Evolutionary conservation across 1,140 invertebrate species (phyloP), one percentile per base, ranked within the genome.

Genomic region (Hylaeus anthracinus): DNA sequence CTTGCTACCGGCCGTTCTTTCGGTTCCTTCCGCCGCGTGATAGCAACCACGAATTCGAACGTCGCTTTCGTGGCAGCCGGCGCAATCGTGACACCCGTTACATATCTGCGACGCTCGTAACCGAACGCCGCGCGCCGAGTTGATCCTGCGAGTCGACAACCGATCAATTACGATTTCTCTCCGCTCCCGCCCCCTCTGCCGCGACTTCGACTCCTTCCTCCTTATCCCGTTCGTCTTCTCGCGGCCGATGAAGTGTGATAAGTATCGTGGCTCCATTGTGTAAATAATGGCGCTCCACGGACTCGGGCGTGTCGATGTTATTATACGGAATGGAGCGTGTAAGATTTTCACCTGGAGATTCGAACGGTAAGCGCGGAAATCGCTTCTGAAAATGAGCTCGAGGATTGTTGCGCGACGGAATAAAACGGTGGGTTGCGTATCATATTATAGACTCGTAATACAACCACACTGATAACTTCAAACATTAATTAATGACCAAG

Each of bases 231-330:
- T 14, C 61, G 43, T 75, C 60, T 63, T n/a, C 55, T 53, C 53
- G 37, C 45, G 41, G 10, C 55, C 39, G 69, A 71, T 48, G 56
- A 43, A 63, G 43, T 26, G 45, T 75, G 81, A 84, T 82, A 72
- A 63, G 56, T 70, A 84, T 84, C 83, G 70, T 67, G 70, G 60
- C 58, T 78, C 80, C 69, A 82, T 84, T 84, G 83, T 84, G 76
- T 82, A 84, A 82, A 84, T 84, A 84, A 84, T 79, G 41, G 58
- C 41, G 14, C 63, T 10, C 71, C 60, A 70, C 72, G 75, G 55
- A 63, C 64, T 60, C 66, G 74, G 67, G 51, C 55, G 73, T 70
- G 82, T 73, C 69, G 72, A 81, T 61, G 51, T 72, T 66, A 66
- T 63, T 66, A 15, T n/a, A 26, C 64, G 64, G 64, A 48, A 48